Base-by-base conservation (phyloP, 2,888 invertebrate species). In the Hypselothyrea guttata region DNA sequence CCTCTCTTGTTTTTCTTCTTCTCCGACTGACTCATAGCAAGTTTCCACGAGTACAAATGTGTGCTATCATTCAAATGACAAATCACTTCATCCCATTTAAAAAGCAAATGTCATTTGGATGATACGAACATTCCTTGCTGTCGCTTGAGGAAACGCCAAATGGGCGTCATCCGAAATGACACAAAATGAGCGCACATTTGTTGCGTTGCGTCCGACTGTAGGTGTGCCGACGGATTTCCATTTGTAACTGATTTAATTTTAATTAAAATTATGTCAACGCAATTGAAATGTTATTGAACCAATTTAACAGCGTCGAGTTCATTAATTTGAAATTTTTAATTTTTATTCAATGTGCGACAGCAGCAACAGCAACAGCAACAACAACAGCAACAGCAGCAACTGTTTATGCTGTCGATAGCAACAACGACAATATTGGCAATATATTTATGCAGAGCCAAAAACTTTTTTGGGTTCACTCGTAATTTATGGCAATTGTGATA, bases 211-310 rank as follows among this genome's bases (percentile, higher is more conserved):
- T 22, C 2, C 22, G 22, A 22, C 22, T 22, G 22, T 22, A 22
- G 22, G 3, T 22, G 22, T 22, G 5, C 5, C 22, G 22, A 4
- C 2, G 5, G 2, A 5, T 22, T 22, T 22, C 5, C 37, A 27
- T 48, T 48, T 67, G 68, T 51, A 45, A 52, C 27, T 51, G 74
- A 73, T 69, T 73, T 71, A 47, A 59, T 74, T 77, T 77, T 85
- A 84, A 84, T 77, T 77, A 84, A 77, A 77, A 77, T 77, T 78
- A 77, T 77, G 83, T 77, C 83, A 77, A 78, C 77, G 79, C 83
- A 85, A 85, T 83, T 78, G 84, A 78, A 78, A 78, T 78, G 77
- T 78, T 78, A 78, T 78, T 78, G 77, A 78, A 85, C 77, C 85
- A 77, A 74, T 71, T 74, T 58, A 66, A 65, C 44, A 58, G 54